phyloP scores from a whole-genome alignment of 2,888 invertebrate species.

The Agelastica alni region DNA sequence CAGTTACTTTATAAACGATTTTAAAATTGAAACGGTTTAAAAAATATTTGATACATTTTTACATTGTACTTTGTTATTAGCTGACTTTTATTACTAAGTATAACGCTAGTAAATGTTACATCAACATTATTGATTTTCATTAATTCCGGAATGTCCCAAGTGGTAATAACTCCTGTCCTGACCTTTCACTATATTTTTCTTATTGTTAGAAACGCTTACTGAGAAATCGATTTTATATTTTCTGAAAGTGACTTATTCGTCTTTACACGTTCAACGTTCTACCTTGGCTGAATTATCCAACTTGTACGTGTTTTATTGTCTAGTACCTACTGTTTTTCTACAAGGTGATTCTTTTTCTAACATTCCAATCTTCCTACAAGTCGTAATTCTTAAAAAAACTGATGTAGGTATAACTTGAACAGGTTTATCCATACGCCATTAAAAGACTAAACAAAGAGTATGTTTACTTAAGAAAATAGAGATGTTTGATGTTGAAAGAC shows the following conservation, averaged over 20 bases:
- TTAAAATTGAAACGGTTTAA: no score
- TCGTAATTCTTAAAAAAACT: neutral
- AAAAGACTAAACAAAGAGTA: no score
- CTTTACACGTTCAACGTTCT: conserved; percentile 17
- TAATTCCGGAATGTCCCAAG: neutral
- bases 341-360: conserved; percentile 12
- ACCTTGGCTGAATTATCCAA: conserved; percentile 19
- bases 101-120: no score
- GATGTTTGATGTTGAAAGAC: no score
- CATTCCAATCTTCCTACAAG: conserved; percentile 7
- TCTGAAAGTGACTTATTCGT: conserved; percentile 15
- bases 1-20: no score
- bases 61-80: no score
- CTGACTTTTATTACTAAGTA: no score
- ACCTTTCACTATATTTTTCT: conserved; percentile 14
- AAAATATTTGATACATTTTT: no score
- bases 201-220: conserved; percentile 5
- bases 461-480: no score
- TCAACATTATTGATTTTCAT: neutral
- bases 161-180: conserved; percentile 1
- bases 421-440: neutral
- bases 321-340: conserved; percentile 11
- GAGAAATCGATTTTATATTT: conserved; percentile 16
- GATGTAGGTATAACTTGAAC: neutral
- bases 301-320: conserved; percentile 16